Conservation (phyloP, 2,888 invertebrate species). For the Metallyticus violacea region DNA sequence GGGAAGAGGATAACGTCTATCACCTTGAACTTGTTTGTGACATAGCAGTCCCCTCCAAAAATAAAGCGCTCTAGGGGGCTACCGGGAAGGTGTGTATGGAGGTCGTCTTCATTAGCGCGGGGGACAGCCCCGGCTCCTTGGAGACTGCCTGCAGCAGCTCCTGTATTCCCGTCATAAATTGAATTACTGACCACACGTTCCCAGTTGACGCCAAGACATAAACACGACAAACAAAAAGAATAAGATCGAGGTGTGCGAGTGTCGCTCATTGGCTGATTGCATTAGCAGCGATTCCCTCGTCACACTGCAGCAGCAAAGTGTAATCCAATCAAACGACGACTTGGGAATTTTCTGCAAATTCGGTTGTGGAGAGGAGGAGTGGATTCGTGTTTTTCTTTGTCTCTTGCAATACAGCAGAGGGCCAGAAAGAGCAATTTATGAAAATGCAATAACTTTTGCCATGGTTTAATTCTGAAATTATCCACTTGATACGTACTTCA, state of each 20-base stretch:
- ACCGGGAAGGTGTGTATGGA: neutral
- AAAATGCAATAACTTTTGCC: neutral
- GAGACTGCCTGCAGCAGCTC: neutral
- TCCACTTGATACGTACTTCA: too few species aligned
- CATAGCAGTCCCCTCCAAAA: neutral
- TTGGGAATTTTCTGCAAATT: conserved; percentile 38
- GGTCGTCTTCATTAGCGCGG: neutral
- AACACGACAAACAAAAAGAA: neutral
- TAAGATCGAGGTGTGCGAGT: neutral
- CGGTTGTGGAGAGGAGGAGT: too few species aligned
- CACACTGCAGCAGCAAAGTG: neutral
- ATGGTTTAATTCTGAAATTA: neutral
- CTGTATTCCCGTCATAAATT: conserved; percentile 2
- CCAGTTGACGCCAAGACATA: neutral
- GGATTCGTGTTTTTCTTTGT: neutral
- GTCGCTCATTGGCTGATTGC: conserved; percentile 28
- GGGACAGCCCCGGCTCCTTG: neutral
- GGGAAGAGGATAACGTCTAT: neutral
- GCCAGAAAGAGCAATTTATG: neutral
- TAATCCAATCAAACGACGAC: conserved; percentile 33
- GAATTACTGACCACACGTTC: conserved; percentile 18
- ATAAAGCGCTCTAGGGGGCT: neutral
- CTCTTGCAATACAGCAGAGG: neutral
- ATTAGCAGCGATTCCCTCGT: conserved; percentile 25
- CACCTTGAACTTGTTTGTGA: neutral